phyloP scores from a whole-genome alignment of 2,888 invertebrate species.

The Embidobia sp. region DNA sequence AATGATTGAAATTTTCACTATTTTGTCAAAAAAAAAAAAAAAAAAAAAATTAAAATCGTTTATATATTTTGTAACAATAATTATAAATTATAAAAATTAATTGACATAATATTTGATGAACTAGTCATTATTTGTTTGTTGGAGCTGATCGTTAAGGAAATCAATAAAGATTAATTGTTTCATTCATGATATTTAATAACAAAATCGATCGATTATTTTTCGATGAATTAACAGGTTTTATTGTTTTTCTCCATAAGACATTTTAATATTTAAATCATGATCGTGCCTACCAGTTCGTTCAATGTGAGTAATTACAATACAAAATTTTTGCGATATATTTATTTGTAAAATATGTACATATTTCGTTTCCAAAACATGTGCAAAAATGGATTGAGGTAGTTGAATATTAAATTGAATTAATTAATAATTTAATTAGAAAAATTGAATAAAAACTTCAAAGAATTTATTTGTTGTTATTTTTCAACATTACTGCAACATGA shows the following conservation, averaged over 20 bases:
- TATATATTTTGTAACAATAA: no score
- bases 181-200: background rate
- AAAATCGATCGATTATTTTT: constrained; percentile 34
- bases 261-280: constrained; percentile 58
- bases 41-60: no score
- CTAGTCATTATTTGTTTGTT: constrained; percentile 5
- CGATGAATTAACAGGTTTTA: constrained; percentile 34
- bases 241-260: constrained; percentile 23
- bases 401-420: constrained; percentile 44
- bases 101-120: no score
- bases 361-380: constrained; percentile 47
- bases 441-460: constrained; percentile 45
- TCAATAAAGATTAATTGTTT: background rate
- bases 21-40: no score
- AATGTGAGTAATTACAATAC: constrained; percentile 26
- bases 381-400: constrained; percentile 59
- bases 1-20: no score
- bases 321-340: constrained; percentile 44
- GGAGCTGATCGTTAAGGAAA: no score
- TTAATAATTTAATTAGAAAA: constrained; percentile 17
- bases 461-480: constrained; percentile 29
- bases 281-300: constrained; percentile 53
- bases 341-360: constrained; percentile 62
- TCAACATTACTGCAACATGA: background rate
- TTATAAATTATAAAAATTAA: no score